phyloP scores from a whole-genome alignment of 2,113 vertebrate species.

The Tychaedon coryphoeus region DNA sequence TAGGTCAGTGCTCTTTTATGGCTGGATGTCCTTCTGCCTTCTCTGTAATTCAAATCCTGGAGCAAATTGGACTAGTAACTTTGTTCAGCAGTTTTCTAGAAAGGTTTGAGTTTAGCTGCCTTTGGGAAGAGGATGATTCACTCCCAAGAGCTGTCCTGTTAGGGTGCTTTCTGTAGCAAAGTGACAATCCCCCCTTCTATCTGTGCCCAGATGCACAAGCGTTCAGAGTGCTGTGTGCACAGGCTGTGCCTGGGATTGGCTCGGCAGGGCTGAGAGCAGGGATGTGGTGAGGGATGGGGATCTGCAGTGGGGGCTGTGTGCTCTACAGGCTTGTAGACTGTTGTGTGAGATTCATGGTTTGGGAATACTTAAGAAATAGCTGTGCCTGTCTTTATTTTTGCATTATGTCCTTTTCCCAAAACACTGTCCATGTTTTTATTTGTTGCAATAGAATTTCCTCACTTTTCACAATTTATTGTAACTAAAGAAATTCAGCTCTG shows the following conservation, averaged over 20 bases:
- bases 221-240: background rate
- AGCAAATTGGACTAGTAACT: background rate
- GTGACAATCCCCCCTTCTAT: rapidly evolving
- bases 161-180: background rate
- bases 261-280: background rate
- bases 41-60: background rate
- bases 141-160: background rate
- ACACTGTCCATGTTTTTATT: background rate
- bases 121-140: background rate
- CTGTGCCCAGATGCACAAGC: rapidly evolving
- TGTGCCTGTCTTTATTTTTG: background rate
- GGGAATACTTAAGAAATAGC: background rate
- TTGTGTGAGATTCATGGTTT: background rate
- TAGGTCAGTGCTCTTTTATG: background rate
- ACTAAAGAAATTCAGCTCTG: background rate
- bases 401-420: background rate
- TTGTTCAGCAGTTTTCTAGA: background rate
- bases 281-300: background rate
- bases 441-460: background rate
- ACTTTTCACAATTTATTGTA: background rate
- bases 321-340: background rate
- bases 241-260: background rate
- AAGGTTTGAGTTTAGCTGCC: background rate
- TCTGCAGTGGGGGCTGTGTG: background rate
- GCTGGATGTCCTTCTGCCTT: background rate